A percentile compares a stretch with the other conserved stretches of the same genome.
These are phyloP conservation scores for Lasioglossum figueresi DNA, from an alignment of 2,888 invertebrate species.

Conservation along the genomic window DNA sequence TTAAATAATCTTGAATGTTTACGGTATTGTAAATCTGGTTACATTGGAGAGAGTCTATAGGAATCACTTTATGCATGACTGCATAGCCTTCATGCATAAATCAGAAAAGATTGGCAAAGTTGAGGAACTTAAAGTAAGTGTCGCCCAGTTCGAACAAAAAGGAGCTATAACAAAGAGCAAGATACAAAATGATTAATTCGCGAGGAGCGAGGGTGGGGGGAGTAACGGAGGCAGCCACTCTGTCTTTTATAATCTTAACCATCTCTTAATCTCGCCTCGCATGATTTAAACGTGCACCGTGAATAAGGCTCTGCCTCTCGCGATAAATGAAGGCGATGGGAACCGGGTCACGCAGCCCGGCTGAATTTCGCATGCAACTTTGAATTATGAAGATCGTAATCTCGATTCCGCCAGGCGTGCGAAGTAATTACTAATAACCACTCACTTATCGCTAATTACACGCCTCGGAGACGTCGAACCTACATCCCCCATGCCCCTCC, in stretches of 20 bases:
- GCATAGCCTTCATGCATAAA: neutral
- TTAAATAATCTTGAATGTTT: neutral
- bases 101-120: neutral
- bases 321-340: slow-evolving; percentile 33
- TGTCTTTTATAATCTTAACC: slow-evolving; percentile 27
- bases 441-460: slow-evolving; percentile 45
- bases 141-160: neutral
- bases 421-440: slow-evolving; percentile 53
- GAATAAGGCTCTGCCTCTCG: neutral
- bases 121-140: neutral
- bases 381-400: slow-evolving; percentile 44
- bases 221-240: neutral
- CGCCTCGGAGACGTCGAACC: slow-evolving; percentile 7
- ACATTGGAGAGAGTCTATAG: neutral
- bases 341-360: slow-evolving; percentile 27
- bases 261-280: neutral
- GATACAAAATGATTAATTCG: slow-evolving; percentile 1
- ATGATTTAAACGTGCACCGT: slow-evolving; percentile 5
- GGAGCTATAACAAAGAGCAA: neutral
- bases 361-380: slow-evolving; percentile 39
- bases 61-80: neutral
- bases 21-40: neutral
- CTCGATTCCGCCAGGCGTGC: slow-evolving; percentile 16
- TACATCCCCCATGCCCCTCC: neutral
- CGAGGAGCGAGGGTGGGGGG: neutral